phyloP scores from a whole-genome alignment of 1,140 invertebrate species.

The Calycopis cecrops region DNA sequence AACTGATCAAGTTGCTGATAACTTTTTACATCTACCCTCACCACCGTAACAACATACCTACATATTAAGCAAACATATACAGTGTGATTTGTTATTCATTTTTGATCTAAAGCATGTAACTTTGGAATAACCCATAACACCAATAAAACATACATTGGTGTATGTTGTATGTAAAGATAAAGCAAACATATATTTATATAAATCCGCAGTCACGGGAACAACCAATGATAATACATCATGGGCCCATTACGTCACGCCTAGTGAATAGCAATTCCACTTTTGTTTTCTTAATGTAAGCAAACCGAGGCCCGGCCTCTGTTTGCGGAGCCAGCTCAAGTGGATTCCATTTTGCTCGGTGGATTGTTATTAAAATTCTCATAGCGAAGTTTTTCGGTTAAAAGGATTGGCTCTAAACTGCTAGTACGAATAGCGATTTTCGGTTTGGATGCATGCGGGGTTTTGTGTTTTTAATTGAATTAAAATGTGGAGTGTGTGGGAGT shows the following conservation, averaged over 20 bases:
- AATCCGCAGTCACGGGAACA: background rate
- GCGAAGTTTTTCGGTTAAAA: constrained; percentile 43
- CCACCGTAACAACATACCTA: too few species aligned
- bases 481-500: background rate
- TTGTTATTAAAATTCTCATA: constrained; percentile 54
- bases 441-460: constrained; percentile 15
- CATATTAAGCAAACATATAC: too few species aligned
- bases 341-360: constrained; percentile 34
- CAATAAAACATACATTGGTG: too few species aligned
- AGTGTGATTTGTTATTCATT: too few species aligned
- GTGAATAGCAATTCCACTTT: constrained; percentile 42
- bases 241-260: constrained; percentile 14
- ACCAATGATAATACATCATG: constrained; percentile 4
- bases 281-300: constrained; percentile 40
- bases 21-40: too few species aligned
- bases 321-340: constrained; percentile 30
- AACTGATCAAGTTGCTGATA: too few species aligned
- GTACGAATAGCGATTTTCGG: constrained; percentile 10
- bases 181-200: background rate
- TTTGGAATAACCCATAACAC: too few species aligned
- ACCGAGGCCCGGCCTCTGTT: constrained; percentile 31
- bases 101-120: too few species aligned
- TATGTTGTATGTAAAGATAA: too few species aligned
- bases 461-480: constrained; percentile 13
- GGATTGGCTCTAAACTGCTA: constrained; percentile 29